phyloP scores from a whole-genome alignment of 2,888 invertebrate species.

The Drosophila rubida region DNA sequence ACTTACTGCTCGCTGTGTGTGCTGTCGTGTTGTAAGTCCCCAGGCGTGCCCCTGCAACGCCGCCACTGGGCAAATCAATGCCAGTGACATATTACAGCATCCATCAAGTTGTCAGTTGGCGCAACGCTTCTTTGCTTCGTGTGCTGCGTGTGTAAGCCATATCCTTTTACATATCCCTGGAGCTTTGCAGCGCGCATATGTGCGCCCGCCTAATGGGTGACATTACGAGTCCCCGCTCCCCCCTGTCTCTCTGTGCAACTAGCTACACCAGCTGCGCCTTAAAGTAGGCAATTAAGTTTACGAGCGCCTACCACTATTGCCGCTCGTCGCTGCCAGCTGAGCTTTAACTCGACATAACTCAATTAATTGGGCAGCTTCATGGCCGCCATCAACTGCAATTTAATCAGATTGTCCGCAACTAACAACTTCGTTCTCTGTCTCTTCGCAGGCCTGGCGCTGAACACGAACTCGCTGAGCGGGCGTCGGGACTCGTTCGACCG shows the following conservation, averaged over 20 bases:
- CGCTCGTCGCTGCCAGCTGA: not conserved
- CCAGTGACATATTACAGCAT: conserved; percentile 78
- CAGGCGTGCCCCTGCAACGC: no score
- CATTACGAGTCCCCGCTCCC: conserved; percentile 56
- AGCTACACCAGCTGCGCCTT: conserved; percentile 67
- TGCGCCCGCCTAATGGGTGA: conserved; percentile 69
- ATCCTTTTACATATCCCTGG: conserved; percentile 74
- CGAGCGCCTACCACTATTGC: conserved; percentile 54
- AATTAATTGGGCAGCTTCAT: conserved; percentile 57
- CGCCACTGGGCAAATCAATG: conserved; percentile 77
- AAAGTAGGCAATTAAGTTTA: conserved; percentile 73
- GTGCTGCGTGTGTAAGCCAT: conserved; percentile 9
- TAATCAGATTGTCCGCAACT: conserved; percentile 8
- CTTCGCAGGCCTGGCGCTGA: conserved; percentile 87
- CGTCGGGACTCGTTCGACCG: conserved; percentile 92
- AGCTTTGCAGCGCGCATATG: conserved; percentile 56
- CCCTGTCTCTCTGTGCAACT: conserved; percentile 42
- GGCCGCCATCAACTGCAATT: conserved; percentile 6
- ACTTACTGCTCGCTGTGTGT: conserved; percentile 19
- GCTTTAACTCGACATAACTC: conserved; percentile 42
- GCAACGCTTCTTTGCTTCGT: conserved; percentile 7
- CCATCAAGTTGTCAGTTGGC: conserved; percentile 68
- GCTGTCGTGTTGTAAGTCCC: conserved; percentile 21
- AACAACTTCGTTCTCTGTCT: no score
- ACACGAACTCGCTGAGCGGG: conserved; percentile 88